Conservation (phyloP, 2,113 vertebrate species). For the Bambusicola thoracicus region DNA sequence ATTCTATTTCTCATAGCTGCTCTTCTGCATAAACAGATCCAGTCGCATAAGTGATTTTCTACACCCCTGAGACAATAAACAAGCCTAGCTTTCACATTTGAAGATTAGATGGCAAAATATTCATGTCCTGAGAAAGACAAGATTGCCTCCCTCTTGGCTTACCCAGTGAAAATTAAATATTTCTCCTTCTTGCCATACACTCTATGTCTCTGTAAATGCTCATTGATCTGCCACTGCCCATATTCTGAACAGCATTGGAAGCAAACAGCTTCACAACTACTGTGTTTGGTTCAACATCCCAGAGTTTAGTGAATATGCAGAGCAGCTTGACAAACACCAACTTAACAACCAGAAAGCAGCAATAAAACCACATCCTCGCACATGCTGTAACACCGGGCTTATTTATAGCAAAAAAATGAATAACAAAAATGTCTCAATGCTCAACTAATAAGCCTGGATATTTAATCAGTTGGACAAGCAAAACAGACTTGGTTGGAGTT, state of each 20-base stretch:
- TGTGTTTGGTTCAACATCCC: slow-evolving; percentile 30
- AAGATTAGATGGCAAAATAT: slow-evolving; percentile 16
- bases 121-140: background rate
- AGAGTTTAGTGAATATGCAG: slow-evolving; percentile 6
- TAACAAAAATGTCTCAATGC: slow-evolving; percentile 30
- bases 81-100: background rate
- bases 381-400: slow-evolving; percentile 21
- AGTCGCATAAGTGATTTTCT: background rate
- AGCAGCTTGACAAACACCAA: slow-evolving; percentile 50
- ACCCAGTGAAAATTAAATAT: background rate
- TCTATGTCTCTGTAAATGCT: background rate
- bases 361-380: slow-evolving; percentile 55
- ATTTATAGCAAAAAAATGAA: slow-evolving; percentile 47
- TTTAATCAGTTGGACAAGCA: slow-evolving; percentile 41
- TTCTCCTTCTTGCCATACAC: background rate
- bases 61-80: background rate
- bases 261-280: slow-evolving; percentile 6
- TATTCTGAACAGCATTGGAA: background rate
- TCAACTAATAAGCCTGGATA: slow-evolving; percentile 27
- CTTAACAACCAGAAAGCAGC: slow-evolving; percentile 50
- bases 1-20: background rate
- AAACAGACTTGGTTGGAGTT: slow-evolving; percentile 29
- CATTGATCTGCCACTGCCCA: background rate
- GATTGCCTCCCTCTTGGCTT: background rate
- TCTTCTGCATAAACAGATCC: background rate